phyloP scores from a whole-genome alignment of 2,888 invertebrate species.

The Caenorhabditis parvicauda region DNA sequence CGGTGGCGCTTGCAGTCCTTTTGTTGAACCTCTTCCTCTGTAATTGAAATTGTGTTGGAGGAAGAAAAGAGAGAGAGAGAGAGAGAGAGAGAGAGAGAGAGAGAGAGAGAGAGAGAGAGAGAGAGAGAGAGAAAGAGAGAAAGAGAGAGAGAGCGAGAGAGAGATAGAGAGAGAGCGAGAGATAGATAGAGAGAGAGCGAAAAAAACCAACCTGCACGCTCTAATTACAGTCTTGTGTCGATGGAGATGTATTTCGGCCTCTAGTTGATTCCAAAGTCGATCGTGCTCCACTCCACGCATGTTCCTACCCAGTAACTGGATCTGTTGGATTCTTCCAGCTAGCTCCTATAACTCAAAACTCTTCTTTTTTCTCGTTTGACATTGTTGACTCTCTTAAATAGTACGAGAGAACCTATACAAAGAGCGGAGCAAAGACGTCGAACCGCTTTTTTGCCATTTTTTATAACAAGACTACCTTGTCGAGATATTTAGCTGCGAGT shows the following conservation, averaged over 20 bases:
- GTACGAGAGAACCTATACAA: not conserved
- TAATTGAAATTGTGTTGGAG: constrained; percentile 9
- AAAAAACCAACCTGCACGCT: constrained; percentile 65
- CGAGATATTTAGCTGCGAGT: constrained; percentile 80
- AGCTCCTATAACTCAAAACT: constrained; percentile 40
- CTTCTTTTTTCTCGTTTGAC: not conserved
- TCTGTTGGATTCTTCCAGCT: constrained; percentile 73
- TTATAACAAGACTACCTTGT: constrained; percentile 68
- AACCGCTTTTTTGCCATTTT: not conserved
- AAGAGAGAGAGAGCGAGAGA: no score
- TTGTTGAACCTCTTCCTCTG: constrained; percentile 46
- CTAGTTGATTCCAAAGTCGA: constrained; percentile 78
- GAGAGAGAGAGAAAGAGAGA: constrained; percentile 3
- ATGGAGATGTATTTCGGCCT: constrained; percentile 82
- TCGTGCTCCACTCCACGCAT: constrained; percentile 79
- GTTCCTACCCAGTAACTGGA: constrained; percentile 78
- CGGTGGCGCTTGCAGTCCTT: constrained; percentile 38
- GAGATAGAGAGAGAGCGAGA: no score
- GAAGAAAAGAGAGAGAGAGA: not conserved
- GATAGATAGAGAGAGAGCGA: constrained; percentile 2
- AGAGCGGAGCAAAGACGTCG: not conserved
- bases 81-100: constrained; percentile 3
- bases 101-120: constrained; percentile 7
- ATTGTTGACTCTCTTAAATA: no score
- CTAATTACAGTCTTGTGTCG: constrained; percentile 78